A percentile compares a stretch with the other conserved stretches of the same genome.
phyloP scores from a whole-genome alignment of 2,797 vertebrate genomes.

The Eurystomus glaucurus region DNA sequence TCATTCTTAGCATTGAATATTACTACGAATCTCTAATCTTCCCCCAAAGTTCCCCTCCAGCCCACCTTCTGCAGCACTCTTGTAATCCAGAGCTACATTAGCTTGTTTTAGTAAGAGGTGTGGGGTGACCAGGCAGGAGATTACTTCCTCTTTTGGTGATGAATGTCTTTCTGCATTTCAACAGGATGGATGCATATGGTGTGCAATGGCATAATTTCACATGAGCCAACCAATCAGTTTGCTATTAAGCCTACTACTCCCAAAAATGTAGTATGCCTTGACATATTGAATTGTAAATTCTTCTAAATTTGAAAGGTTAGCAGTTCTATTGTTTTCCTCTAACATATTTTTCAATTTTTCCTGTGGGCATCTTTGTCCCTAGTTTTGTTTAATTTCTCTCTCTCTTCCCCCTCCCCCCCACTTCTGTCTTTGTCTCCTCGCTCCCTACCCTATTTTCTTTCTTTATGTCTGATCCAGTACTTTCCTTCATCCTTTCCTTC shows the following conservation, averaged over 20 bases:
- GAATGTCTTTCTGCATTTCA: not conserved
- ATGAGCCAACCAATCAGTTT: not conserved
- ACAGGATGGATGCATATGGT: not conserved
- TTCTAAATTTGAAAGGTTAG: not conserved
- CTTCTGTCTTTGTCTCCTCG: not conserved
- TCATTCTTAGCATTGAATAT: not conserved
- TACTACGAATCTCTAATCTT: not conserved
- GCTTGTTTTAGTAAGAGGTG: not conserved
- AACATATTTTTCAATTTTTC: not conserved
- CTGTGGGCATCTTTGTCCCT: not conserved
- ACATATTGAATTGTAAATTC: not conserved
- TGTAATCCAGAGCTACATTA: not conserved
- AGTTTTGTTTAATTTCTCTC: not conserved
- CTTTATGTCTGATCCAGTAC: not conserved
- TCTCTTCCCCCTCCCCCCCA: fast-evolving
- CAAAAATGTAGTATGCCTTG: not conserved
- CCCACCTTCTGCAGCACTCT: not conserved
- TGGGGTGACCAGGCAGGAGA: not conserved
- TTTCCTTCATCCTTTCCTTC: not conserved
- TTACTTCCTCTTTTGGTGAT: not conserved
- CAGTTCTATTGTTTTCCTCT: not conserved
- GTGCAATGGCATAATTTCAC: not conserved
- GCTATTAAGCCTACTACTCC: not conserved
- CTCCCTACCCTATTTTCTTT: not conserved
- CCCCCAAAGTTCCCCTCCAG: not conserved